Evolutionary conservation across 1,140 invertebrate species (phyloP), one percentile per base, ranked within the genome.

Genomic region (Triops cancriformis): DNA sequence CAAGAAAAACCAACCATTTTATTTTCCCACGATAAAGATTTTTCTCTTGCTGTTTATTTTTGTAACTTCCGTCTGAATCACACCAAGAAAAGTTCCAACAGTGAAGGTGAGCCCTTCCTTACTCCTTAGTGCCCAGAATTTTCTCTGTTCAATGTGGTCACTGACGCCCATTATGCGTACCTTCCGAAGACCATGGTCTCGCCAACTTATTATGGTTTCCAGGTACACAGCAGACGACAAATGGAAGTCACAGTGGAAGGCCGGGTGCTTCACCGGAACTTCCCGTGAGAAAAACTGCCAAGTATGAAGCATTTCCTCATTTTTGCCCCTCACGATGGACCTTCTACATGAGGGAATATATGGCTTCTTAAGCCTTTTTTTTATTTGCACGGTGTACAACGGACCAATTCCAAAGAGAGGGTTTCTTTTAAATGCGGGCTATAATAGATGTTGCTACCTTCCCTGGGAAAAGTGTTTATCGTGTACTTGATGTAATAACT

Each of bases 221-320:
- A 64, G 51, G 51, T 64, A 64, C 7, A 64, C 51, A 64, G 51
- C 51, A 64, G 10, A 64, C 23, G 23, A 64, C 51, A 64, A 18
- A 64, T 64, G 51, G 51, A 64, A 64, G 23, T 64, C 51, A 64
- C 51, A 4, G 51, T n/a, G 51, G 51, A 23, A 64, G 51, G 51
- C 51, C 9, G 23, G 51, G 23, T 18, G 23, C 51, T 14, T 64
- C 51, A 23, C 51, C 51, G 51, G 51, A 64, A 64, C 51, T 23
- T 64, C 18, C 51, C 51, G 51, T 64, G 51, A 64, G 51, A 64
- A 64, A 64, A 64, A 64, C 51, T 64, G 51, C 14, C 51, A 64
- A 18, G 51, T n/a, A 64, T n/a, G 23, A 64, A 64, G 51, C 51
- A 64, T 64, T 64, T 64, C 51, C 51, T 64, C 51, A 64, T 14